Base-by-base conservation (phyloP, 2,888 invertebrate species). In the Melanostoma scalare region DNA sequence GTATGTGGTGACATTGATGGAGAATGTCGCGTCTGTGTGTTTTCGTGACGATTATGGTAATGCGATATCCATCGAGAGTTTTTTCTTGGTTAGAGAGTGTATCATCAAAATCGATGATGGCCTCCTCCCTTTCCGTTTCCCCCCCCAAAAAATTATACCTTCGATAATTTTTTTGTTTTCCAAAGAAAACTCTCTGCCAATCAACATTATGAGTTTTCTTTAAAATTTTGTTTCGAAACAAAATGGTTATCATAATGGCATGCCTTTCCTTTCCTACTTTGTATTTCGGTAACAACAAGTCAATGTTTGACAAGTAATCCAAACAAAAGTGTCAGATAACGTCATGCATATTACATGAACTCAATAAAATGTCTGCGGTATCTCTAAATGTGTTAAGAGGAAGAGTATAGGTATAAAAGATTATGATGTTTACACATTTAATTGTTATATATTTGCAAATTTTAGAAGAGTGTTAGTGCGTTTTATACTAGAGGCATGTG, bases 321-420 rank as follows among this genome's bases (percentile, higher is more conserved):
- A 81, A 72, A 77, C 72, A 73, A 68, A 56, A 63, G 63, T 74
- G 63, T 80, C 56, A 58, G 72, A 77, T 56, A 77, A 77, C 56
- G 67, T 60, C 75, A 68, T 60, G 53, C 61, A 73, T 63, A 63
- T 63, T 55, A 55, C 56, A 63, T 63, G 46, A 46, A 53, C n/a
- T 50, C 38, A 20, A 61, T 38, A 48, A 61, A 20, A 31, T 42
- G 42, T 42, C 6, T 44, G 3, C 6, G 10, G 20, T 55, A 8
- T 20, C 40, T 56, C 10, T 55, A 4, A 2, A 3, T 38, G 9
- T 3, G 56, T 38, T 55, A 55, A 10, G 2, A 35, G n/a, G 9
- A 20, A 20, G 20, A 20, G 20, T 20, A 20, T 40, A 5, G 8
- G 31, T 40, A 40, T 56, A n/a, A 33, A 30, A 44, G 6, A 58